A percentile compares a stretch with the other conserved stretches of the same genome.
phyloP scores from a whole-genome alignment of 2,797 vertebrate species.

The Fistularia tabacaria region DNA sequence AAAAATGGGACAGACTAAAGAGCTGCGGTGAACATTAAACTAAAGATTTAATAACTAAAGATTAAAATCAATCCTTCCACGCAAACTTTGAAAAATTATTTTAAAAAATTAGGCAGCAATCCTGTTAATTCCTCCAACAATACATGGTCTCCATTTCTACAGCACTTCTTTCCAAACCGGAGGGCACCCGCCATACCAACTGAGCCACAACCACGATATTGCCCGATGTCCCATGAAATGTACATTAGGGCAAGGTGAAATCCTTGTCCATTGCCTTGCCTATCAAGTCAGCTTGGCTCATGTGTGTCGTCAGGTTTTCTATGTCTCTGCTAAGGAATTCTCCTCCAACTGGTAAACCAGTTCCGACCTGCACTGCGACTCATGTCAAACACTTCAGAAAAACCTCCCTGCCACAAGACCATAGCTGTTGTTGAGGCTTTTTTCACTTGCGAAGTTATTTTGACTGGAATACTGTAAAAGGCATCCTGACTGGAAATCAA shows the following conservation, averaged over 20 bases:
- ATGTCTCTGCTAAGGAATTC: conserved; percentile 60
- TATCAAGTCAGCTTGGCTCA: conserved; percentile 11
- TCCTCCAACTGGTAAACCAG: conserved; percentile 62
- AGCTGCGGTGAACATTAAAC: conserved; percentile 5
- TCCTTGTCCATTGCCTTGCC: conserved; percentile 2
- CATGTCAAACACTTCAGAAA: conserved; percentile 41
- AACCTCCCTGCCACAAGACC: conserved; percentile 20
- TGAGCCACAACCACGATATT: too few species aligned
- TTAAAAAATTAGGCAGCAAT: too few species aligned
- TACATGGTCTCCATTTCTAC: too few species aligned
- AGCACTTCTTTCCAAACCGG: too few species aligned
- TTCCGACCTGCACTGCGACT: conserved; percentile 68
- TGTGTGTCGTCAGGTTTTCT: conserved; percentile 51
- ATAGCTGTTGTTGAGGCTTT: conserved; percentile 7
- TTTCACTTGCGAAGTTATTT: too few species aligned
- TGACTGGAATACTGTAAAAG: too few species aligned
- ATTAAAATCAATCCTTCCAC: too few species aligned
- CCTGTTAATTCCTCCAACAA: too few species aligned
- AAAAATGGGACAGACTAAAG: conserved; percentile 17
- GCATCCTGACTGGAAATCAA: too few species aligned
- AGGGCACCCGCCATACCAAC: too few species aligned
- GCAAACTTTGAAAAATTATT: too few species aligned
- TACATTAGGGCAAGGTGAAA: conserved; percentile 30
- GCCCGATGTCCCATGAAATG: neutral
- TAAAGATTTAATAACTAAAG: too few species aligned